Evolutionary conservation across 2,113 vertebrate species (phyloP), one percentile per base, ranked within the genome.

Genomic region (Athene cunicularia): DNA sequence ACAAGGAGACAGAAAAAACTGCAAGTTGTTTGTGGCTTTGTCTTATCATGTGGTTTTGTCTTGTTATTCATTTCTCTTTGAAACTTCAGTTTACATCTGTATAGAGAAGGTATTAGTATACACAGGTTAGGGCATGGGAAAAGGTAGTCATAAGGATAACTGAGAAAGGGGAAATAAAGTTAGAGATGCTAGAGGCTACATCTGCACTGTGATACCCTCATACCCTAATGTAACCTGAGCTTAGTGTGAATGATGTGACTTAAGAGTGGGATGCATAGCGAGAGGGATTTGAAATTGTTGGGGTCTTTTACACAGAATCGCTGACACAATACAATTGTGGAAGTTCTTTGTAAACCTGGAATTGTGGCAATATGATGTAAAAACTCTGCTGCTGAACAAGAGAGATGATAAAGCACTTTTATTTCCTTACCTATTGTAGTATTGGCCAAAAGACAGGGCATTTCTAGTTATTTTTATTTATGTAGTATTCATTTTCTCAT

Each of bases 41-140:
- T 32, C 55, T 63, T 67, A 16, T 7, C 0, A 0, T 21, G 30
- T 43, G 5, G 0, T 64, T 53, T 67, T 62, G 58, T 58, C 11
- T 24, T 73, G 6, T 58, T 43, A 10, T 5, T 41, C 39, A 3
- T 86, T 86, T 81, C 6, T 35, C 8, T 86, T 47, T 41, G 33
- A 81, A 64, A 47, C 5, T 59, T 70, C 18, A 15, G 3, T 39
- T 80, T 70, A 17, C 10, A 8, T 13, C 21, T 73, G 12, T 39
- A 45, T 22, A 50, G 35, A 63, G 33, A 63, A 84, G 14, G 11
- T 45, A 6, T 37, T 45, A 55, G 8, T n/a, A 32, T 23, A 58
- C 5, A 18, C 4, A 45, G 6, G 11, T 15, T 47, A 64, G 12
- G 35, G 8, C 1, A 2, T 30, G 7, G 27, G 45, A 84, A 12